Conservation (phyloP, 2,113 vertebrate species). For the Vanacampus margaritifer region DNA sequence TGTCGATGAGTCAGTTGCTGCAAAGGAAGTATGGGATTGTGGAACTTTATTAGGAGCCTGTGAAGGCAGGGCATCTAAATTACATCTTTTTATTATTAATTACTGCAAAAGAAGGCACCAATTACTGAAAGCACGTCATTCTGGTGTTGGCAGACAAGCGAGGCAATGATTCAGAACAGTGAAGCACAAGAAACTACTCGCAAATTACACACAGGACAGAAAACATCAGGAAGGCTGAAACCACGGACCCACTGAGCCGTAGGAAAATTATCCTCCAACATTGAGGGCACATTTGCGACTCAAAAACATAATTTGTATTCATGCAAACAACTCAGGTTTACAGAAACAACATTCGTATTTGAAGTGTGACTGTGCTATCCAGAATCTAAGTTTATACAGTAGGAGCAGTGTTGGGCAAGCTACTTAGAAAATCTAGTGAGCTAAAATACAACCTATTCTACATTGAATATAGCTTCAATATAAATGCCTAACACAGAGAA, state of each 20-base stretch:
- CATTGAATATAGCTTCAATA: neutral
- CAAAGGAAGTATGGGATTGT: conserved; percentile 44
- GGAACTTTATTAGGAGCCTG: conserved; percentile 58
- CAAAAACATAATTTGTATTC: conserved; percentile 5
- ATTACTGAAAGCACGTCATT: conserved; percentile 59
- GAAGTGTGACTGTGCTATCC: neutral
- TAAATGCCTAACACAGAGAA: too few species aligned
- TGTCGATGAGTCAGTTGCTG: conserved; percentile 57
- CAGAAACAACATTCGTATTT: conserved; percentile 5
- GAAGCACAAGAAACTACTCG: conserved; percentile 51
- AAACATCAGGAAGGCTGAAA: conserved; percentile 35
- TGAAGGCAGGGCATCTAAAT: conserved; percentile 63
- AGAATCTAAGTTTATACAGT: neutral
- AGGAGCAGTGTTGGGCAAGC: neutral
- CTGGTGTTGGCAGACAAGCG: conserved; percentile 44
- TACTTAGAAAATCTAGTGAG: neutral
- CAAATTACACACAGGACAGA: conserved; percentile 46
- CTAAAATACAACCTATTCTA: neutral
- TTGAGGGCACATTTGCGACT: neutral
- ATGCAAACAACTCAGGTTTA: neutral
- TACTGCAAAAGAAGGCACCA: conserved; percentile 58
- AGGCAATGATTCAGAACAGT: conserved; percentile 58
- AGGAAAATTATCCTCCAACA: neutral
- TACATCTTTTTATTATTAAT: conserved; percentile 67
- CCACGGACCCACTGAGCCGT: conserved; percentile 10